phyloP scores from a whole-genome alignment of 2,888 invertebrate genomes.

The Lissonota sp. region DNA sequence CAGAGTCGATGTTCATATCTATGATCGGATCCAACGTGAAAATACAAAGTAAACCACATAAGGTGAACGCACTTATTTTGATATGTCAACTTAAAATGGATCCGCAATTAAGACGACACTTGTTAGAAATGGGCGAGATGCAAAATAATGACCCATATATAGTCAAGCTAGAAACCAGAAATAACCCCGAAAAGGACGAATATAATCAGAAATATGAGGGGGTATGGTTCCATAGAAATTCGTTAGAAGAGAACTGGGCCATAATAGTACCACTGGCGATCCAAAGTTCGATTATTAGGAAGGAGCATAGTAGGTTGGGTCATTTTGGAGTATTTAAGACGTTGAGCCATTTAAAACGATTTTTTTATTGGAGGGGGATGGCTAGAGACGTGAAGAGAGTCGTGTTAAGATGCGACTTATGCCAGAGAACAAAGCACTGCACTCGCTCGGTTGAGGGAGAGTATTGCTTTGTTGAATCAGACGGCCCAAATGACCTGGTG shows the following conservation, averaged over 20 bases:
- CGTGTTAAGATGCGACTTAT: constrained; percentile 28
- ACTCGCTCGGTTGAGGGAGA: constrained; percentile 47
- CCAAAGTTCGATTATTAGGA: neutral
- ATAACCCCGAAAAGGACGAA: no score
- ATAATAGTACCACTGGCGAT: no score
- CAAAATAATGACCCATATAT: no score
- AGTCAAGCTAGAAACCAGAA: no score
- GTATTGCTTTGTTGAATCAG: neutral
- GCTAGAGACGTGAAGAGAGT: neutral
- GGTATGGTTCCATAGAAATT: no score
- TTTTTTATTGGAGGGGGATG: constrained; percentile 26
- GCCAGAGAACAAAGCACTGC: constrained; percentile 57
- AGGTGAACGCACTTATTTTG: no score
- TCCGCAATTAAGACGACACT: no score
- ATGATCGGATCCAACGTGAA: neutral
- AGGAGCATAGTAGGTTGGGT: constrained; percentile 21
- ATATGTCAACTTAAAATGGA: no score
- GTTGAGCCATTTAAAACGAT: neutral
- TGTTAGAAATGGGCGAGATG: no score
- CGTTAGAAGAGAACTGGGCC: no score
- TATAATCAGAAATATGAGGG: no score
- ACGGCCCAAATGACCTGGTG: no score
- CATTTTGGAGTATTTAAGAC: constrained; percentile 43
- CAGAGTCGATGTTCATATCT: neutral
- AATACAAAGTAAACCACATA: neutral